These are phyloP conservation scores for Argyresthia albistria DNA, from an alignment of 2,888 invertebrate genomes.

Conservation along the genomic window DNA sequence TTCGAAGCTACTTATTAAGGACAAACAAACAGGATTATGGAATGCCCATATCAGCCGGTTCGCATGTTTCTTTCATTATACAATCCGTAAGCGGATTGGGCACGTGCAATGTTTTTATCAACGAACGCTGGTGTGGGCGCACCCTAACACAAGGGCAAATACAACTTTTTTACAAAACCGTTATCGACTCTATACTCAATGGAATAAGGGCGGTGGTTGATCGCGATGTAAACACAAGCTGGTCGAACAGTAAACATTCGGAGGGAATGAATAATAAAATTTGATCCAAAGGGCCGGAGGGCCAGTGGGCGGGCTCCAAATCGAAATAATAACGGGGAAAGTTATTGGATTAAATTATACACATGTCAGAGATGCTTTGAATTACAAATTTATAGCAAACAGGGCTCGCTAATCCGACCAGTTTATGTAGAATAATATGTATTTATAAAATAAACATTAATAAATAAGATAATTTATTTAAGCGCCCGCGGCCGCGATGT, in stretches of 20 bases:
- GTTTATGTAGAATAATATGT: too few relatives aligned
- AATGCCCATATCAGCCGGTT: conserved; percentile 16
- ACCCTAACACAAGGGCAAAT: conserved; percentile 23
- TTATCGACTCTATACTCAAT: too few relatives aligned
- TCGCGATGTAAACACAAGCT: background rate
- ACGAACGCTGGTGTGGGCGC: conserved; percentile 22
- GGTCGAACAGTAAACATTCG: conserved; percentile 30
- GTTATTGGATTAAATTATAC: conserved; percentile 32
- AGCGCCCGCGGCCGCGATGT: too few relatives aligned
- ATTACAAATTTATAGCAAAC: background rate
- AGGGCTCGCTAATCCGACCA: too few relatives aligned
- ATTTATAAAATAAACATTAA: too few relatives aligned
- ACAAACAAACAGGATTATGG: conserved; percentile 38
- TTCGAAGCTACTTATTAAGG: background rate
- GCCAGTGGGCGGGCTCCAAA: conserved; percentile 21
- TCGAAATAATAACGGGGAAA: conserved; percentile 53
- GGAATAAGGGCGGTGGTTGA: too few relatives aligned
- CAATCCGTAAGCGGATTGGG: conserved; percentile 54
- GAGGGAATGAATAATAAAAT: conserved; percentile 55
- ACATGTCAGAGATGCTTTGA: background rate
- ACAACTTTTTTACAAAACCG: background rate
- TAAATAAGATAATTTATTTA: too few relatives aligned
- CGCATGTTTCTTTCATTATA: conserved; percentile 44
- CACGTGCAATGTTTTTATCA: conserved; percentile 66
- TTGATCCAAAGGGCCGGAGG: conserved; percentile 36